Conservation (phyloP, 2,888 invertebrate species). For the Operophtera brumata region DNA sequence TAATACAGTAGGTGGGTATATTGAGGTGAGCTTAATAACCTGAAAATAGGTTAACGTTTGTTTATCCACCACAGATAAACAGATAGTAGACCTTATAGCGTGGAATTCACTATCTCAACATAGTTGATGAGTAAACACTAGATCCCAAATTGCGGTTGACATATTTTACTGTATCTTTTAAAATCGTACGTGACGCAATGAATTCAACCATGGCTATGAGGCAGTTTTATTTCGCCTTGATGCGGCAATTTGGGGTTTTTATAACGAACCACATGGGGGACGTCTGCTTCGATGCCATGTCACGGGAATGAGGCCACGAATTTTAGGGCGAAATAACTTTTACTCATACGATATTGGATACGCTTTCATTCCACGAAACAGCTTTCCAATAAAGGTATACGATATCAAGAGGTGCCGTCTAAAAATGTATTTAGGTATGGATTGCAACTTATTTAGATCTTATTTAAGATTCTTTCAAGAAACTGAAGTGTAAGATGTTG, state of each 20-base stretch:
- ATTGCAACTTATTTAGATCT: constrained; percentile 1
- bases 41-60: too few relatives aligned
- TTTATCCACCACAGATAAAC: too few relatives aligned
- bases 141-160: constrained; percentile 9
- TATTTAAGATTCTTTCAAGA: constrained; percentile 1
- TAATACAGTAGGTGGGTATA: too few relatives aligned
- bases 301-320: constrained; percentile 37
- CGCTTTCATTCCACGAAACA: constrained; percentile 27
- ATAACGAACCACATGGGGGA: constrained; percentile 53
- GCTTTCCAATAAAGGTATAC: constrained; percentile 22
- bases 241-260: constrained; percentile 54
- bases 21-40: too few relatives aligned
- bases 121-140: constrained; percentile 15
- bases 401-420: constrained; percentile 9
- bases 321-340: constrained; percentile 44
- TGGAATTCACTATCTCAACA: too few relatives aligned
- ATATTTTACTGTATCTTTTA: constrained; percentile 5
- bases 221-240: constrained; percentile 51
- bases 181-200: constrained; percentile 39
- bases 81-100: too few relatives aligned
- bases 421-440: constrained; percentile 3
- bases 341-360: constrained; percentile 35
- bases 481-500: background rate
- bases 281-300: constrained; percentile 36
- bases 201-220: constrained; percentile 41